Base-by-base conservation (phyloP, 2,113 vertebrate genomes). In the Gopherus flavomarginatus region DNA sequence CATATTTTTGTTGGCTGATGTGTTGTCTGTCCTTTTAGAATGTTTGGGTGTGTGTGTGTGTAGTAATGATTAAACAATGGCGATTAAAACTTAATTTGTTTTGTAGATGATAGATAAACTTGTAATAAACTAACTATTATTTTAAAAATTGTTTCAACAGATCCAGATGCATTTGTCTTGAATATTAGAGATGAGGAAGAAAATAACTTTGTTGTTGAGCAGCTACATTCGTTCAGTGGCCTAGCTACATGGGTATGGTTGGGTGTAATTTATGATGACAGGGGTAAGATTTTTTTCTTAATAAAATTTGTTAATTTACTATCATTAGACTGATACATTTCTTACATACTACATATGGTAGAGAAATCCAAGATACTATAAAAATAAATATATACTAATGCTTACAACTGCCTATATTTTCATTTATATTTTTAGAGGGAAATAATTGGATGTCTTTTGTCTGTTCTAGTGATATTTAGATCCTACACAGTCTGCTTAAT, bases 161-260 rank as follows among this genome's bases (percentile, higher is more conserved):
- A 99, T 94, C 88, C 97, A 0, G 97, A 98, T 90, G 97, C 99
- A 16, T 98, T 98, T 86, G 97, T 99, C 96, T 96, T 99, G n/a
- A 99, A 95, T 31, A 98, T 99, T 96, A 98, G 99, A 93, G 98
- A 99, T 94, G 98, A 98, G 85, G 96, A 98, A 29, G 99, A 99
- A 97, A 99, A 99, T 81, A 87, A 97, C 53, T 99, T 99, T 65
- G 97, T 99, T 89, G 97, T 75, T 77, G 97, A 98, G 52, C 99
- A 99, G 84, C 99, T 99, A 57, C 54, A 94, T 14, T 97, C 98
- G 0, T 99, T 99, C 96, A 96, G 97, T 8, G 98, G 98, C 47
- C 94, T 99, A 95, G 99, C 98, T 26, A 97, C 96, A 2, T 99
- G 99, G 98, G 98, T 99, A 27, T 99, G 99, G 98, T 97, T 99